Conservation (phyloP, 2,888 invertebrate species). For the Capitulum mitella region DNA sequence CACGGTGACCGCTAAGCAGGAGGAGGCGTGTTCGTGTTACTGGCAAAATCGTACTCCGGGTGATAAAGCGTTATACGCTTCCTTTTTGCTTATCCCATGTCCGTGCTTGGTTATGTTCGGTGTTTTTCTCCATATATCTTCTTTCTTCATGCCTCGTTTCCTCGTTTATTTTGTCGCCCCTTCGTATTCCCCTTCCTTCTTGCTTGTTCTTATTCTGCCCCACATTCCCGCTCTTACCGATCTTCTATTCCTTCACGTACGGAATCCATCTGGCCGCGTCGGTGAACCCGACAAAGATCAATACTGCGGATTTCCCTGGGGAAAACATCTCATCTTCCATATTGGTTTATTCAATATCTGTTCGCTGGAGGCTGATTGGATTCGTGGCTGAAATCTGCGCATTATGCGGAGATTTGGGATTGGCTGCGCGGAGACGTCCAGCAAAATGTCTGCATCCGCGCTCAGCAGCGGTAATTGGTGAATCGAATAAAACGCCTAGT, state of each 20-base stretch:
- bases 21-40: neutral
- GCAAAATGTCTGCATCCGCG: too few relatives aligned
- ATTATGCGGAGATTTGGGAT: too few relatives aligned
- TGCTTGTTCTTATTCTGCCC: neutral
- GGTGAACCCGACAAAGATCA: neutral
- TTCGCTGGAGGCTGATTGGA: neutral
- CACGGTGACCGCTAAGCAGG: neutral
- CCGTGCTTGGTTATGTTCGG: neutral
- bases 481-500: too few relatives aligned
- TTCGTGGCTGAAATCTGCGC: neutral
- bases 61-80: neutral
- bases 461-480: too few relatives aligned
- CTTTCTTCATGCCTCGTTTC: neutral
- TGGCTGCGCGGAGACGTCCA: too few relatives aligned
- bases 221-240: neutral
- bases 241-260: neutral
- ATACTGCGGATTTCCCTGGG: neutral
- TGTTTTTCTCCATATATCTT: neutral
- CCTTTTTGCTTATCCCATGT: neutral
- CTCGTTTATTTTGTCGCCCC: neutral
- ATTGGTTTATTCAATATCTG: constrained; percentile 12
- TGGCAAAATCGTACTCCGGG: neutral
- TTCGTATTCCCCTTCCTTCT: neutral
- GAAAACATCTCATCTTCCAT: constrained; percentile 12
- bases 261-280: neutral